phyloP scores from a whole-genome alignment of 2,113 vertebrate species.

The Amphilophus citrinellus region DNA sequence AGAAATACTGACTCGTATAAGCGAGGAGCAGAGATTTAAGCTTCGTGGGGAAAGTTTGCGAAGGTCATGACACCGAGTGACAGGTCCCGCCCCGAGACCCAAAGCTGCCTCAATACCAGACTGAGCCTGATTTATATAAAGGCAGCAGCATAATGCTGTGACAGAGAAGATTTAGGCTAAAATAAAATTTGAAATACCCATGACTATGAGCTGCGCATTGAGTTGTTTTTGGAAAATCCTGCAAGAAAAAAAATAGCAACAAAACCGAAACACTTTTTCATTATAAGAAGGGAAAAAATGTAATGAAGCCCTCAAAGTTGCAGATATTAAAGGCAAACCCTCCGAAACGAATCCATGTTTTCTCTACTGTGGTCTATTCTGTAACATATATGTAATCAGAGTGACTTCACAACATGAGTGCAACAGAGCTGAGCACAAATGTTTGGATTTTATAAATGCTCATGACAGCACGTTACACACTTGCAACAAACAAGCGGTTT shows the following conservation, averaged over 20 bases:
- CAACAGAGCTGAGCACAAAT: neutral
- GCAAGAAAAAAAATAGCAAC: neutral
- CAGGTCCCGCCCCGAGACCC: constrained; percentile 80
- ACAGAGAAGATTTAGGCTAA: neutral
- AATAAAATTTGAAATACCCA: neutral
- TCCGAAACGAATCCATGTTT: neutral
- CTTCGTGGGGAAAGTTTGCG: constrained; percentile 74
- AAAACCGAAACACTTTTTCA: neutral
- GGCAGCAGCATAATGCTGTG: constrained; percentile 2
- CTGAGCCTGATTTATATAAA: constrained; percentile 69
- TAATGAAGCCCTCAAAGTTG: neutral
- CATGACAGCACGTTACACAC: neutral
- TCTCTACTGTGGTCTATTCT: neutral
- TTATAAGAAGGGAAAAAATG: neutral
- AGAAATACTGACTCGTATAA: neutral
- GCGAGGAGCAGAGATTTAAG: constrained; percentile 46
- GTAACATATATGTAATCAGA: neutral
- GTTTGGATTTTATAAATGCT: neutral
- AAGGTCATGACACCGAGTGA: constrained; percentile 84
- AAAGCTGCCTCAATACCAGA: constrained; percentile 82
- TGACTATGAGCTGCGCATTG: neutral
- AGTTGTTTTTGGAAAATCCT: neutral
- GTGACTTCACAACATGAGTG: neutral
- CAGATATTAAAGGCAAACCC: neutral
- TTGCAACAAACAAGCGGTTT: neutral